A percentile compares a stretch with the other conserved stretches of the same genome.
phyloP scores from a whole-genome alignment of 2,797 vertebrate genomes.

The Phataginus tricuspis region DNA sequence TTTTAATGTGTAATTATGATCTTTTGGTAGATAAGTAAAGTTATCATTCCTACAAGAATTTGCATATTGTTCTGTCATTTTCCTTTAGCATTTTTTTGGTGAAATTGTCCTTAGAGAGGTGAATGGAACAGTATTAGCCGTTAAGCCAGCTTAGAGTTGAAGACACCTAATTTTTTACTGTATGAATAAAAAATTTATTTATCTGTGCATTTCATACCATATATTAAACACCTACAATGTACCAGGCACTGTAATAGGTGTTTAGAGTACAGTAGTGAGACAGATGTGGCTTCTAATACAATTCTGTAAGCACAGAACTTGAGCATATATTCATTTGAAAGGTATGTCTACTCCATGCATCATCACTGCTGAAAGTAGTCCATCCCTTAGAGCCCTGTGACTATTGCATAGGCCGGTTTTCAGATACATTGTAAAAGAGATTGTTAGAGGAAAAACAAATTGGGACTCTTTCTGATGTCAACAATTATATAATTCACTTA shows the following conservation, averaged over 20 bases:
- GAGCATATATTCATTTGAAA: not conserved
- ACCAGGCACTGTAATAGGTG: not conserved
- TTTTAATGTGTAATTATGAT: slow-evolving; percentile 11
- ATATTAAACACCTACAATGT: not conserved
- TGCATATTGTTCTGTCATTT: slow-evolving; percentile 16
- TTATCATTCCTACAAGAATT: slow-evolving; percentile 30
- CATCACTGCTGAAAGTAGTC: not conserved
- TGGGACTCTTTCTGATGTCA: not conserved
- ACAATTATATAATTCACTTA: not conserved
- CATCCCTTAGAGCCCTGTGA: not conserved
- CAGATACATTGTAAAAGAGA: not conserved
- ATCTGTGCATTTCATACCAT: not conserved
- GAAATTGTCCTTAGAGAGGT: not conserved
- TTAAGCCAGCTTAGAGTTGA: not conserved
- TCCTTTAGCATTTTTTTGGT: not conserved
- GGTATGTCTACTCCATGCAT: not conserved
- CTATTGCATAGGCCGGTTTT: not conserved
- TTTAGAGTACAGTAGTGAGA: not conserved
- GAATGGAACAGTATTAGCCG: not conserved
- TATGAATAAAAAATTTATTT: not conserved
- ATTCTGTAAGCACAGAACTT: not conserved
- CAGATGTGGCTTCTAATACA: not conserved
- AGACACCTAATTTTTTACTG: not conserved
- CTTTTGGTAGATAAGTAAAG: not conserved
- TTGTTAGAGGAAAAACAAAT: not conserved